Conservation (phyloP, 2,113 vertebrate species). For the Phalacrocorax pelagicus region DNA sequence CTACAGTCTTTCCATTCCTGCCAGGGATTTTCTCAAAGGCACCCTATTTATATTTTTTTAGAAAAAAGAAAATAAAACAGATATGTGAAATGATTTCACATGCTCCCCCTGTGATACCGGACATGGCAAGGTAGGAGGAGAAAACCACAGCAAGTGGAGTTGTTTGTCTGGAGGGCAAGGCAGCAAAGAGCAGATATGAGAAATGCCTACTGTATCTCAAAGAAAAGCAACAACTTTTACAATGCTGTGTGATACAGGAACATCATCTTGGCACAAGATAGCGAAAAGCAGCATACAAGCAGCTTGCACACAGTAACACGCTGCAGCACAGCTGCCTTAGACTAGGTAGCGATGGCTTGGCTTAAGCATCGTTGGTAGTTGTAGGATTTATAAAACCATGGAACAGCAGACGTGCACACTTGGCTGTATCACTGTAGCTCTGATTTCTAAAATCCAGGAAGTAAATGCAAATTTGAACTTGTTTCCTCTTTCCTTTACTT, state of each 20-base stretch:
- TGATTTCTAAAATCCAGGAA: background rate
- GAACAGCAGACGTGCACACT: background rate
- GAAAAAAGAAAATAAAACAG: background rate
- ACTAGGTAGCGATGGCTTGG: background rate
- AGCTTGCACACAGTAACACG: background rate
- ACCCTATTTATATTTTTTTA: background rate
- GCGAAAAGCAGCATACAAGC: background rate
- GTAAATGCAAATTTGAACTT: background rate
- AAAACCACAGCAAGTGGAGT: fast-evolving
- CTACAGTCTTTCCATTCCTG: background rate
- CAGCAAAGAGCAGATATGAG: background rate
- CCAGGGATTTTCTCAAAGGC: background rate
- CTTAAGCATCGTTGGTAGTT: background rate
- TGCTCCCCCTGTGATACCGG: fast-evolving
- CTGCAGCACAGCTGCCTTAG: background rate
- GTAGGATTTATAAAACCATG: background rate
- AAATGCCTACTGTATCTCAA: background rate
- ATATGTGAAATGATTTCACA: background rate
- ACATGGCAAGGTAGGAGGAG: background rate
- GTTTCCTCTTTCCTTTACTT: background rate
- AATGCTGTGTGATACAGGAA: background rate
- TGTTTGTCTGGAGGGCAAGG: background rate
- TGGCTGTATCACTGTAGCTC: background rate
- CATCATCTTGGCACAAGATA: background rate
- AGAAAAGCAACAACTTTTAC: background rate